Percentiles rank a stretch among this genome's conserved stretches.
Evolutionary conservation across 2,113 vertebrate genomes (phyloP).

Genomic region (Anoplopoma fimbria): DNA sequence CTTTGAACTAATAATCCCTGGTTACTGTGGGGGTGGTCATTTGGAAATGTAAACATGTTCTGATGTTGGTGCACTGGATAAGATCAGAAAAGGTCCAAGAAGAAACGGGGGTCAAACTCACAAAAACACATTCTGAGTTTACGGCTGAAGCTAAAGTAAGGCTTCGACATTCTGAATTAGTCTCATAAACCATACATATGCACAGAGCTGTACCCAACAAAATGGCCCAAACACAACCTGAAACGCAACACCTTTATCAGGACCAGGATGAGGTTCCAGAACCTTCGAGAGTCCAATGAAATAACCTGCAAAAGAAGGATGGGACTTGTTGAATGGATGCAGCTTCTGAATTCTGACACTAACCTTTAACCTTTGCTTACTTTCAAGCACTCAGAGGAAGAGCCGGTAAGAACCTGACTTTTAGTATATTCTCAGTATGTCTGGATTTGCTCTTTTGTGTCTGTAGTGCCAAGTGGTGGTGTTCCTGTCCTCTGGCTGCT

Average conservation of each 20-base stretch:
- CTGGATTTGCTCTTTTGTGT: conserved; percentile 57
- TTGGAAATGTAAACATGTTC: neutral
- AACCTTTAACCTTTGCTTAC: conserved; percentile 83
- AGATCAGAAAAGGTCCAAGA: neutral
- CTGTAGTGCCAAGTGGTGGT: neutral
- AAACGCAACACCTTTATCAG: neutral
- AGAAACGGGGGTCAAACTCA: too few species aligned
- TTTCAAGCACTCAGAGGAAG: conserved; percentile 96
- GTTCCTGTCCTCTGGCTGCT: neutral
- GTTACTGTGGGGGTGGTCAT: neutral
- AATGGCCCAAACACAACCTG: neutral
- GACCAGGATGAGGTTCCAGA: neutral
- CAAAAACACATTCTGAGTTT: neutral
- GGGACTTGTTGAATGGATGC: neutral
- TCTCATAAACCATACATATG: neutral
- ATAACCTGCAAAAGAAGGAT: neutral
- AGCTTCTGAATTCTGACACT: conserved; percentile 72
- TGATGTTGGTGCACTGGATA: neutral
- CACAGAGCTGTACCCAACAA: neutral
- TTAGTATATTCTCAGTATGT: conserved; percentile 43
- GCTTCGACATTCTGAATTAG: neutral
- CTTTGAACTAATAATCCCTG: neutral
- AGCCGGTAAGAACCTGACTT: conserved; percentile 90
- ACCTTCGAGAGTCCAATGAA: neutral
- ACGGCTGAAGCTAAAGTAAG: neutral